A percentile compares a stretch with the other conserved stretches of the same genome.
Conservation (phyloP, 2,888 invertebrate genomes). For the Thysanoteuthis rhombus region DNA sequence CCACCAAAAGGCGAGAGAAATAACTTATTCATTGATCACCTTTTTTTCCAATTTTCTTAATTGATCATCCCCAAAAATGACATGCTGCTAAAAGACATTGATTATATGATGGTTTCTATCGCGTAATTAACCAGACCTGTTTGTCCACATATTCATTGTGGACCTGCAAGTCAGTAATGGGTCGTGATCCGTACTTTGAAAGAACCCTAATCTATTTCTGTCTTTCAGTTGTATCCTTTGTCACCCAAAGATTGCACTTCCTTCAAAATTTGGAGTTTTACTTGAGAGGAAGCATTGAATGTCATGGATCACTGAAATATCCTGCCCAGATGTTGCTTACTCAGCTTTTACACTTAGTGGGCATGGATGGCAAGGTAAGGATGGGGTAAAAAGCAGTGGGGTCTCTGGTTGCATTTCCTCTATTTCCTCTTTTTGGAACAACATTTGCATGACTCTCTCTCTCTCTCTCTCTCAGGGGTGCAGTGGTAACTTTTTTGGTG, state of each 20-base stretch:
- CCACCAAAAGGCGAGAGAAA: too few species aligned
- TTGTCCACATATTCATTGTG: too few species aligned
- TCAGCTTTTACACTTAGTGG: background rate
- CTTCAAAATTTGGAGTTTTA: background rate
- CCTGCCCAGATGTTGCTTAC: background rate
- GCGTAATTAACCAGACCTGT: too few species aligned
- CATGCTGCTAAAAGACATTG: too few species aligned
- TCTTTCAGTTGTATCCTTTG: conserved; percentile 12
- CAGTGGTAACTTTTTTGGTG: too few species aligned
- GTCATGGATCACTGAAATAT: background rate
- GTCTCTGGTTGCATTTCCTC: background rate
- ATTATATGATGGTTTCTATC: too few species aligned
- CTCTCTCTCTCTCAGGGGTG: background rate
- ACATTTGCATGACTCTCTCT: background rate
- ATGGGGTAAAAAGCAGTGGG: background rate
- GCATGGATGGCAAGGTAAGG: background rate
- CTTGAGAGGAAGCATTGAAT: background rate
- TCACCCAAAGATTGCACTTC: background rate
- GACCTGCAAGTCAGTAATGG: too few species aligned
- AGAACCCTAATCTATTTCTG: too few species aligned
- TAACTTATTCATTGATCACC: too few species aligned
- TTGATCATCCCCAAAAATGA: too few species aligned
- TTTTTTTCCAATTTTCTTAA: too few species aligned
- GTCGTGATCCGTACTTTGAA: too few species aligned
- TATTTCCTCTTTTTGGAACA: background rate